Conservation (phyloP, 2,888 invertebrate genomes). For the Clitarchus hookeri region DNA sequence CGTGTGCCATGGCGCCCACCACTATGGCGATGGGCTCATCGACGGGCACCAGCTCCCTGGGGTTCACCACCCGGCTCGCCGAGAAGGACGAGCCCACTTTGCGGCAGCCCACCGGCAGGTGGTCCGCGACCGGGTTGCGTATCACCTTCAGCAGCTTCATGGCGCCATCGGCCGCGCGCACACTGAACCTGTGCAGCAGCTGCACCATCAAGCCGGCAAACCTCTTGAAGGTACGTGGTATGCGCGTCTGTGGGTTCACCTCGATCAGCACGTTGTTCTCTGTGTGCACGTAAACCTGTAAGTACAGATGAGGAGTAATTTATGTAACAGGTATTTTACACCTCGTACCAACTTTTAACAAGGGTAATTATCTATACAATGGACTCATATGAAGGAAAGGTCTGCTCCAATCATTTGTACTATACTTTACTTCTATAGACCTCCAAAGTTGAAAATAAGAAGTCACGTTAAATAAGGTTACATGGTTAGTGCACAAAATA, state of each 20-base stretch:
- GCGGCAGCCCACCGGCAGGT: constrained; percentile 90
- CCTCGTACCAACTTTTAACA: not conserved
- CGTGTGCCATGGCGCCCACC: constrained; percentile 97
- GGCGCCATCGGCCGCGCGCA: constrained; percentile 87
- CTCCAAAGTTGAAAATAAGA: too few species aligned
- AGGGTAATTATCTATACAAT: not conserved
- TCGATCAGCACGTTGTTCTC: constrained; percentile 92
- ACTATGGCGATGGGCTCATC: constrained; percentile 87
- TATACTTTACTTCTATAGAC: too few species aligned
- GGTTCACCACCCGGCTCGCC: constrained; percentile 70
- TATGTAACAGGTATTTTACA: not conserved
- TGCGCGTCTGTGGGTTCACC: constrained; percentile 95
- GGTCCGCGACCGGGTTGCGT: constrained; percentile 93
- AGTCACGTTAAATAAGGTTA: too few species aligned
- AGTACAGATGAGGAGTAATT: constrained; percentile 50
- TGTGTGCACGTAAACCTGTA: constrained; percentile 95
- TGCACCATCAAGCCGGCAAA: constrained; percentile 90
- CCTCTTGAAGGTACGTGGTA: constrained; percentile 95
- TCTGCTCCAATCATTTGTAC: too few species aligned
- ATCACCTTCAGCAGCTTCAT: constrained; percentile 93
- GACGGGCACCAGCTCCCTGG: constrained; percentile 77
- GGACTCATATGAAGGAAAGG: not conserved
- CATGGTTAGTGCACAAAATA: too few species aligned
- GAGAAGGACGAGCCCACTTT: constrained; percentile 92
- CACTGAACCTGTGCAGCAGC: constrained; percentile 65